Evolutionary conservation across 1,140 invertebrate genomes (phyloP), one percentile per base, ranked within the genome.

Genomic region (Drosophila pachea): DNA sequence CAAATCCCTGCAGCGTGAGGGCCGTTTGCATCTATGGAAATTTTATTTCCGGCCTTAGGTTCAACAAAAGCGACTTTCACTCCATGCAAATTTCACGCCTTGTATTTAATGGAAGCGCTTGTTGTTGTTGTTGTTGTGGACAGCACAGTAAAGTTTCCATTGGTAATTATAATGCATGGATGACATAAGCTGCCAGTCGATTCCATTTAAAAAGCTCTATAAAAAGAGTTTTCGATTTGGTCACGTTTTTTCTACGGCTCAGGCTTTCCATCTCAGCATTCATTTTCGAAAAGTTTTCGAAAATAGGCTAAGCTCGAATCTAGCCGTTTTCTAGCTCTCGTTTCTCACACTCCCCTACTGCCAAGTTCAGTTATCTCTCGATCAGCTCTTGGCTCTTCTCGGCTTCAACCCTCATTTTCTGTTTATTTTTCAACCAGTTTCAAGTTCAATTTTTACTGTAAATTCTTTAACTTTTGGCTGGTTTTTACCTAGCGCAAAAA

Each of bases 21-120:
- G 29, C 32, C 22, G 5, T 9, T 16, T 33, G 8, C 31, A 11
- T 33, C 12, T 58, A 16, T 43, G 16, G 14, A 59, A 59, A 16
- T 53, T 22, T 14, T 4, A 11, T 54, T 62, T 68, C 65, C 65
- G 58, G 58, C 63, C 54, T 14, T 7, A 8, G 6, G 32, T 54
- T 40, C 40, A 36, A n/a, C n/a, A 54, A 45, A 58, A 11, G 54
- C 47, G 22, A 22, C 56, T 67, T 64, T 60, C 55, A 60, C 55
- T 66, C 49, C 9, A 35, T 40, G 49, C 50, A n/a, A 40, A 52
- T 52, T 22, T 43, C 31, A 31, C 50, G 40, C 32, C 0, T 59
- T 35, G 40, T 29, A 45, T 56, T 45, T 32, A 33, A 45, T 45
- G 31, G n/a, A 31, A 2, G 50, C 7, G 7, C 16, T 16, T 48